These are phyloP conservation scores for Tillus elongatus DNA, from an alignment of 2,888 invertebrate genomes.

Conservation along the genomic window DNA sequence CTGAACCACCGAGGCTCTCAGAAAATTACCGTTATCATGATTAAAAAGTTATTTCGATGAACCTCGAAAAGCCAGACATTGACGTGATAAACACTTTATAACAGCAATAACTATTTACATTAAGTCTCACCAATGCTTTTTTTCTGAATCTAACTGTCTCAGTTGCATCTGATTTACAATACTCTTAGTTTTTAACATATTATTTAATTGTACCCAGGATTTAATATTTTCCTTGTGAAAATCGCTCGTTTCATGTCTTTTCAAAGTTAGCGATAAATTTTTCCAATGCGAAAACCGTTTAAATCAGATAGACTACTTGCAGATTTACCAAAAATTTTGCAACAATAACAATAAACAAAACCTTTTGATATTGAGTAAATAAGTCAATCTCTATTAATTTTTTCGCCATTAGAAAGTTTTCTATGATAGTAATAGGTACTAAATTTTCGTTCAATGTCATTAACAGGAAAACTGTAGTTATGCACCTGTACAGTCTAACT, in stretches of 20 bases:
- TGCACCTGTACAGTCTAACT: slow-evolving; percentile 13
- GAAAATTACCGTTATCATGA: slow-evolving; percentile 19
- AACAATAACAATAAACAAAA: slow-evolving; percentile 21
- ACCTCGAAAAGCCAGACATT: slow-evolving; percentile 19
- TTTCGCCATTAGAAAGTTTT: slow-evolving; percentile 15
- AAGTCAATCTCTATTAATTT: slow-evolving; percentile 18
- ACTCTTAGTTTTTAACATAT: slow-evolving; percentile 13
- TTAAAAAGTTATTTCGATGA: slow-evolving; percentile 14
- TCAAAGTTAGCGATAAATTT: slow-evolving; percentile 16
- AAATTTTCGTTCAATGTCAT: slow-evolving; percentile 13
- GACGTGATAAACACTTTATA: slow-evolving; percentile 17
- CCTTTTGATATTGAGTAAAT: slow-evolving; percentile 20
- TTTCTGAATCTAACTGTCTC: slow-evolving; percentile 12
- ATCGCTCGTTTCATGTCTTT: too few relatives aligned
- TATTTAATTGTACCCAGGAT: slow-evolving; percentile 15
- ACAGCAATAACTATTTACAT: slow-evolving; percentile 13
- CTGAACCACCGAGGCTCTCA: too few relatives aligned
- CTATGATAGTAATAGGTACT: slow-evolving; percentile 13
- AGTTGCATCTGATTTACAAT: slow-evolving; percentile 15
- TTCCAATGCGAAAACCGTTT: slow-evolving; percentile 17
- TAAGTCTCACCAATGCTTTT: slow-evolving; percentile 14
- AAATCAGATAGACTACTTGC: slow-evolving; percentile 14
- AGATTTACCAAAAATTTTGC: slow-evolving; percentile 20
- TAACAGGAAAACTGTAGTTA: too few relatives aligned
- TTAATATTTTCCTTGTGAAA: slow-evolving; percentile 16